Percentiles rank a stretch among this genome's conserved stretches.
Evolutionary conservation across 2,797 vertebrate species (phyloP).

Genomic region (Valencia hispanica): DNA sequence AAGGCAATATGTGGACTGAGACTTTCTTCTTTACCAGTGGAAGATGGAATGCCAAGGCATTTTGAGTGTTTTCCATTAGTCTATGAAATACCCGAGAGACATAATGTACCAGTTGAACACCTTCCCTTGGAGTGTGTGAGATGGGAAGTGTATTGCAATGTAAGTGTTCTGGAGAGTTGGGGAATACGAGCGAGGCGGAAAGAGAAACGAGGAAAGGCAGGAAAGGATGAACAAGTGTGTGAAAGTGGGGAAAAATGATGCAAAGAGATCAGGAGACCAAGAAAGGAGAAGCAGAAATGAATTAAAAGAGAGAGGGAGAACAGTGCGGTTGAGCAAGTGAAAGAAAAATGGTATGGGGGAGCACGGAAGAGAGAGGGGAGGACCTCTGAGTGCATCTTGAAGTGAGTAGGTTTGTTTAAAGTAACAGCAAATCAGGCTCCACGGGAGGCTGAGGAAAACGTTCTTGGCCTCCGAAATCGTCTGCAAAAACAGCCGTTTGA

Average conservation of each 20-base stretch:
- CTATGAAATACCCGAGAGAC: slow-evolving; percentile 71
- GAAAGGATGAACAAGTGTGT: slow-evolving; percentile 2
- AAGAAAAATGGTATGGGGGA: slow-evolving; percentile 18
- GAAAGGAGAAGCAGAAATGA: slow-evolving; percentile 11
- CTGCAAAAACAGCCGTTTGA: slow-evolving; percentile 24
- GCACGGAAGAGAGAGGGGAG: slow-evolving; percentile 12
- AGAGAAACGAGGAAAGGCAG: slow-evolving; percentile 5
- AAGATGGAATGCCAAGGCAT: slow-evolving; percentile 64
- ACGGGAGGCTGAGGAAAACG: slow-evolving; percentile 15
- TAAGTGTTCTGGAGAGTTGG: slow-evolving; percentile 52
- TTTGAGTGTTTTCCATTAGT: slow-evolving; percentile 78
- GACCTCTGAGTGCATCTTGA: neutral
- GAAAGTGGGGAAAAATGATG: neutral
- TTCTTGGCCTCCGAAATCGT: slow-evolving; percentile 9
- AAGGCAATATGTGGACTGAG: slow-evolving; percentile 56
- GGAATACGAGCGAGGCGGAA: slow-evolving; percentile 25
- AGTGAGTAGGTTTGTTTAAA: slow-evolving; percentile 35
- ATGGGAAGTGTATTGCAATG: slow-evolving; percentile 42
- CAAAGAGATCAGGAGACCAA: slow-evolving; percentile 1
- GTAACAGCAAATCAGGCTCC: slow-evolving; percentile 37
- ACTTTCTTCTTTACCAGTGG: slow-evolving; percentile 47
- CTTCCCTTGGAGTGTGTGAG: slow-evolving; percentile 57
- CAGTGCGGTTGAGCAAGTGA: neutral
- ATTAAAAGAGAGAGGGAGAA: slow-evolving; percentile 1
- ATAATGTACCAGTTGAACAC: slow-evolving; percentile 71